A percentile compares a stretch with the other conserved stretches of the same genome.
Conservation (phyloP, 2,113 vertebrate genomes). For the Phodopus roborovskii region DNA sequence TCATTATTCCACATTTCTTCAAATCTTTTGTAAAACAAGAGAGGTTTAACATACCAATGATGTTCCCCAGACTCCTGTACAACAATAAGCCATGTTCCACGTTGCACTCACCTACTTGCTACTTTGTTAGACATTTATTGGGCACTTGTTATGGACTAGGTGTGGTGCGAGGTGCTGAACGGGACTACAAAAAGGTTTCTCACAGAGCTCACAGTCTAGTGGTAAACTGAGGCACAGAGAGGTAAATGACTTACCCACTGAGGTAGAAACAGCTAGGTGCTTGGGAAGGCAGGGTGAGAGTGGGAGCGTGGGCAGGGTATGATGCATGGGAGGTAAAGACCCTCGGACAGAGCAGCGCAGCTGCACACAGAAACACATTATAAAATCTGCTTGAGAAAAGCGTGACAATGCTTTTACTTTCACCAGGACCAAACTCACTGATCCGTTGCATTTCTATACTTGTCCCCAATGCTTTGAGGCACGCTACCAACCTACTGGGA, state of each 20-base stretch:
- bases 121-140: neutral
- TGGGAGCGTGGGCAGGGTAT: neutral
- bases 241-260: conserved; percentile 52
- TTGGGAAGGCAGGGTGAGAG: conserved; percentile 3
- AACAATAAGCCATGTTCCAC: neutral
- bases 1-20: conserved; percentile 14
- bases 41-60: neutral
- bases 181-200: neutral
- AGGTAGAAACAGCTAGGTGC: neutral
- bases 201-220: conserved; percentile 63
- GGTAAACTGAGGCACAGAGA: conserved; percentile 61
- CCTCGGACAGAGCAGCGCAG: neutral
- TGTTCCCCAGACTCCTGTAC: neutral
- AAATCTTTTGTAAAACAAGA: neutral
- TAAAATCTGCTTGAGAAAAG: neutral
- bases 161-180: neutral
- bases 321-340: neutral
- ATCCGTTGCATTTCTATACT: neutral
- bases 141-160: conserved; percentile 22
- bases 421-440: neutral
- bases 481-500: neutral
- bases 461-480: neutral
- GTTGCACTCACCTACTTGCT: neutral
- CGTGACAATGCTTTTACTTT: neutral
- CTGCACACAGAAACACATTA: neutral